Evolutionary conservation across 2,888 invertebrate species (phyloP), one percentile per base, ranked within the genome.

Genomic region (Nebria salina): DNA sequence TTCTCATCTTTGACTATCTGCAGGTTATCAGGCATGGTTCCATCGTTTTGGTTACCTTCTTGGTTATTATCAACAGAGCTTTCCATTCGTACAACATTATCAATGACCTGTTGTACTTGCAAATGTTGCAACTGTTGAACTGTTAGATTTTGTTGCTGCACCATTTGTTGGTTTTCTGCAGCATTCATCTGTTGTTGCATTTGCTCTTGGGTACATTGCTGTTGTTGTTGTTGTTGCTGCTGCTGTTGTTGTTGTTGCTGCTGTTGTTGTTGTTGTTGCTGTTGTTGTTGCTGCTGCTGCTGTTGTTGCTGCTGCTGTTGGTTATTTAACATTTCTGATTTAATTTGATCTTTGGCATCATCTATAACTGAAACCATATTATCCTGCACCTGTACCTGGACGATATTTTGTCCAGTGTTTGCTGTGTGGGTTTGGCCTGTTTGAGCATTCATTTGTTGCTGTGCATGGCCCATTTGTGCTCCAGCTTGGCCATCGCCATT

Each of bases 1-100:
- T 92, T 92, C 85, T 93, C 92, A 77, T 92, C 92, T 85, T 93
- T 92, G 20, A 92, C 90, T 41, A 91, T 88, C 2, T 91, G 87
- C n/a, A 83, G 43, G 15, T 81, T 76, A 65, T 88, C 87, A 5
- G 82, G 73, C 75, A 85, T 82, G 20, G 84, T 84, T 72, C 86
- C 85, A 75, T 87, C 85, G 84, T 84, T 84, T 65, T 85, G 85
- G 25, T 86, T 84, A 70, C 85, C 86, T 82, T 86, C 86, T 81
- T 87, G 87, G 66, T 85, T 84, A 77, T 86, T 86, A 83, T 86
- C 86, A 68, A 87, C 88, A 25, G 87, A 85, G 83, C 86, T 88
- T 84, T 88, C 88, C 86, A 88, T 85, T 26, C 88, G 86, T 8
- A 87, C 87, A 81, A 88, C 88, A 83, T 88, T 89, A 83, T 89